A percentile compares a stretch with the other conserved stretches of the same genome.
Conservation (phyloP, 2,888 invertebrate species). For the Falcaria lacertinaria region DNA sequence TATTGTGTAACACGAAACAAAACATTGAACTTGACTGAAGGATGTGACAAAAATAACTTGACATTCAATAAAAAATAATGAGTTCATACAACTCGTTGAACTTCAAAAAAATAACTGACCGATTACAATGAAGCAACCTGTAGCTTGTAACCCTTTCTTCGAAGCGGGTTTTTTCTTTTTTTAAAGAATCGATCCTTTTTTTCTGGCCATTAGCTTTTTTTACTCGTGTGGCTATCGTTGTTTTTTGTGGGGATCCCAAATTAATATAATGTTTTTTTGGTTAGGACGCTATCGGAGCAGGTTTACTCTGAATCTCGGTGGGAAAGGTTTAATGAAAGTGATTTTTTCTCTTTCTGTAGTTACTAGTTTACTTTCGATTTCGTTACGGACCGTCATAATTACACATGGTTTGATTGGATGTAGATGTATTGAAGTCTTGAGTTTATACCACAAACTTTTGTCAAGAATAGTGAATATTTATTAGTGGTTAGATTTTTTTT, state of each 20-base stretch:
- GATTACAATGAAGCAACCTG: slow-evolving; percentile 51
- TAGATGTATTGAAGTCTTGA: slow-evolving; percentile 7
- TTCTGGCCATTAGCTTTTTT: slow-evolving; percentile 76
- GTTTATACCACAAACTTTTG: too few species aligned
- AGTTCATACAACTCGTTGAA: slow-evolving; percentile 10
- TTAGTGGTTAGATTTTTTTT: too few species aligned
- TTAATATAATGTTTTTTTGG: slow-evolving; percentile 74
- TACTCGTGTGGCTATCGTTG: slow-evolving; percentile 61
- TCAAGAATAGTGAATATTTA: too few species aligned
- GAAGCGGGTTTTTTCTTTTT: slow-evolving; percentile 38
- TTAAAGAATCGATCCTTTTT: slow-evolving; percentile 64
- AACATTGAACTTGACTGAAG: not conserved
- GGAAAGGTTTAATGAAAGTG: slow-evolving; percentile 75
- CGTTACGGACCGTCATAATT: slow-evolving; percentile 20
- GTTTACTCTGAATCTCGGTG: slow-evolving; percentile 54
- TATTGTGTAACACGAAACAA: not conserved
- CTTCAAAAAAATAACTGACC: slow-evolving; percentile 18
- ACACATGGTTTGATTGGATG: slow-evolving; percentile 19
- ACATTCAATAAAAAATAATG: slow-evolving; percentile 12
- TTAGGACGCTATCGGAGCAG: slow-evolving; percentile 56
- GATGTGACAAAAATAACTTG: too few species aligned
- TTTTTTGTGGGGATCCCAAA: slow-evolving; percentile 78
- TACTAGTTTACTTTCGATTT: slow-evolving; percentile 65
- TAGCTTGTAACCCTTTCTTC: slow-evolving; percentile 67
- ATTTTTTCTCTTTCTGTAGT: slow-evolving; percentile 46